Percentiles rank a stretch among this genome's conserved stretches.
Evolutionary conservation across 1,140 invertebrate genomes (phyloP).

Genomic region (Aricia agestis): DNA sequence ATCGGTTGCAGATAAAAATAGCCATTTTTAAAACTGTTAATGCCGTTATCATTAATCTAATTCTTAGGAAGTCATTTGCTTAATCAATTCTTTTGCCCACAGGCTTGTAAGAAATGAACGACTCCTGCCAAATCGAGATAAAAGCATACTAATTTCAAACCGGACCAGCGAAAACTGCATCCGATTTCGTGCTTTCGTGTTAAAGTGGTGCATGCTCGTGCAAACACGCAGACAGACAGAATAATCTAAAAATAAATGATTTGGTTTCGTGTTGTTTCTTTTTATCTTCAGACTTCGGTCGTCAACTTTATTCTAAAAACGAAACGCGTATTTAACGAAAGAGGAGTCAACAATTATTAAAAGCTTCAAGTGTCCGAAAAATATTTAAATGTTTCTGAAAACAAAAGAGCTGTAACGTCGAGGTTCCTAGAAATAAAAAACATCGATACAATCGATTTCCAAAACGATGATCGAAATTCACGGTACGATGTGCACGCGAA

Average conservation of each 20-base stretch:
- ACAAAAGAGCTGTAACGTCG: background rate
- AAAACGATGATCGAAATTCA: slow-evolving; percentile 31
- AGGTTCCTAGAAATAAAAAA: background rate
- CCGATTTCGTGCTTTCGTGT: background rate
- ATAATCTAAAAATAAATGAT: slow-evolving; percentile 1
- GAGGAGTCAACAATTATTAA: background rate
- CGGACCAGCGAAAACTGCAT: background rate
- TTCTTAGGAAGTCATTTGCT: background rate
- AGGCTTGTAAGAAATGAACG: background rate
- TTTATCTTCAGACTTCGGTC: background rate
- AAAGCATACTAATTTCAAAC: background rate
- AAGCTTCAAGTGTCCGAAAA: background rate
- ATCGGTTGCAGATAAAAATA: no score
- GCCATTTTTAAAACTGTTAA: no score
- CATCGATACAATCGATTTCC: slow-evolving; percentile 19
- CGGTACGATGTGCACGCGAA: slow-evolving; percentile 28
- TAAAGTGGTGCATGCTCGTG: background rate
- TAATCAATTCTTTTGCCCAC: background rate
- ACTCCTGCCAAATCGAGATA: background rate
- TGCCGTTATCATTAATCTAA: background rate
- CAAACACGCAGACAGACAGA: background rate
- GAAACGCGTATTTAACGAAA: background rate
- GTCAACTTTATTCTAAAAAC: no score
- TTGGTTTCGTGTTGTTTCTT: background rate
- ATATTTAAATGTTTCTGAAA: background rate